Percentiles rank a stretch among this genome's conserved stretches.
Conservation (phyloP, 2,888 invertebrate species). For the Spodoptera exigua region DNA sequence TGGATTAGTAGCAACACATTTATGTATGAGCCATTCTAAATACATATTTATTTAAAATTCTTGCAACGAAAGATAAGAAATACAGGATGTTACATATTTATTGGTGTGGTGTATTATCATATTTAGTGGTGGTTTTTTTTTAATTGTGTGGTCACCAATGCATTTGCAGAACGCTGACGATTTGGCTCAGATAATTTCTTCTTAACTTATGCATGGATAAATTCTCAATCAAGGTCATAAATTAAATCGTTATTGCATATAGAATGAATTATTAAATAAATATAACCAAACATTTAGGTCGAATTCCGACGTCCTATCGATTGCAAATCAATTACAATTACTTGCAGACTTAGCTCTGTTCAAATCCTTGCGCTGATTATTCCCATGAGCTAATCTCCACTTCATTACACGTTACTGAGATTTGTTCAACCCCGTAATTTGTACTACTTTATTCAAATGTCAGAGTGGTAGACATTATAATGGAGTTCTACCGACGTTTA, state of each 20-base stretch:
- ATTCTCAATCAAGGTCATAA: slow-evolving; percentile 35
- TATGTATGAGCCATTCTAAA: too few species aligned
- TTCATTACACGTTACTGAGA: slow-evolving; percentile 53
- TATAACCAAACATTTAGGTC: slow-evolving; percentile 44
- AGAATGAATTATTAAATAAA: slow-evolving; percentile 49
- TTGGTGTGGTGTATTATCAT: too few species aligned
- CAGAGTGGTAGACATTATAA: slow-evolving; percentile 63
- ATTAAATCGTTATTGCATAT: slow-evolving; percentile 37
- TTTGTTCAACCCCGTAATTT: slow-evolving; percentile 61
- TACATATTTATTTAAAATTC: too few species aligned
- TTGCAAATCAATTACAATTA: slow-evolving; percentile 39
- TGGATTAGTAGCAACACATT: too few species aligned
- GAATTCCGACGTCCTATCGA: slow-evolving; percentile 37
- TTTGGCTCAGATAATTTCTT: too few species aligned
- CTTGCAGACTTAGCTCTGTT: slow-evolving; percentile 10
- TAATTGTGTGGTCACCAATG: too few species aligned
- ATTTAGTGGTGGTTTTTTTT: too few species aligned
- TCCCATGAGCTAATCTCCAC: slow-evolving; percentile 38
- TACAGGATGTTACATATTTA: too few species aligned
- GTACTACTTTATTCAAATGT: slow-evolving; percentile 72
- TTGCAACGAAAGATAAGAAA: too few species aligned
- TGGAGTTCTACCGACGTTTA: slow-evolving; percentile 57
- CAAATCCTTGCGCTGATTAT: slow-evolving; percentile 38
- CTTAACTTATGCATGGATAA: slow-evolving; percentile 13
- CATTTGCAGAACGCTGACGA: too few species aligned